Percentiles rank a stretch among this genome's conserved stretches.
These are phyloP conservation scores for Aix galericulata DNA, from an alignment of 2,113 vertebrate genomes.

Conservation along the genomic window DNA sequence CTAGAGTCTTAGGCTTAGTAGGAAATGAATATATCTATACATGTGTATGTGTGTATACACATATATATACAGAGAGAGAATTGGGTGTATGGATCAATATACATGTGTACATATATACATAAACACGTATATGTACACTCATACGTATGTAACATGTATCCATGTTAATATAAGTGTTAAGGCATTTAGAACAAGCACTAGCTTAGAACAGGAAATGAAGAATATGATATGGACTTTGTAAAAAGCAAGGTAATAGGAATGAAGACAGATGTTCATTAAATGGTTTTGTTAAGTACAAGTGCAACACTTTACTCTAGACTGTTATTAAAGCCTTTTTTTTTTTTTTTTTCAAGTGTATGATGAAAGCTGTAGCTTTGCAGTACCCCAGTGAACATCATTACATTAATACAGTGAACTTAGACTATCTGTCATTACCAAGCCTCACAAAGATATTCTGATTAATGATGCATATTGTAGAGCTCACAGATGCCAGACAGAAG, in stretches of 20 bases:
- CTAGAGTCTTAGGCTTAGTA: no score
- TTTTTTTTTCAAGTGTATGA: not conserved
- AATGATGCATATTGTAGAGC: slow-evolving; percentile 53
- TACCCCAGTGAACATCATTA: not conserved
- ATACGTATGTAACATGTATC: not conserved
- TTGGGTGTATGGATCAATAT: not conserved
- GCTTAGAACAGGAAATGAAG: not conserved
- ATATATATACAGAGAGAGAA: not conserved
- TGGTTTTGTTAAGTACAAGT: slow-evolving; percentile 13
- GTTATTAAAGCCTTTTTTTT: slow-evolving; percentile 30
- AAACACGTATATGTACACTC: fast-evolving
- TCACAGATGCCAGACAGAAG: slow-evolving; percentile 74
- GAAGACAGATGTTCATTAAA: slow-evolving; percentile 29
- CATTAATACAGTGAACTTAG: slow-evolving; percentile 58
- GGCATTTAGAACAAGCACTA: not conserved
- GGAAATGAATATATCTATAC: no score
- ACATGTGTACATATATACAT: not conserved
- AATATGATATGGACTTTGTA: not conserved
- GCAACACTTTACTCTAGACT: not conserved
- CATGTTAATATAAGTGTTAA: not conserved
- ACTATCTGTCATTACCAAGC: slow-evolving; percentile 29
- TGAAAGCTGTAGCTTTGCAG: slow-evolving; percentile 7
- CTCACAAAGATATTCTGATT: slow-evolving; percentile 70
- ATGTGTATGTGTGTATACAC: not conserved
- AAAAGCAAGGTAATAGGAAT: not conserved